These are phyloP conservation scores for Coelogynopora nodosa DNA, from an alignment of 2,888 invertebrate species.

Conservation along the genomic window DNA sequence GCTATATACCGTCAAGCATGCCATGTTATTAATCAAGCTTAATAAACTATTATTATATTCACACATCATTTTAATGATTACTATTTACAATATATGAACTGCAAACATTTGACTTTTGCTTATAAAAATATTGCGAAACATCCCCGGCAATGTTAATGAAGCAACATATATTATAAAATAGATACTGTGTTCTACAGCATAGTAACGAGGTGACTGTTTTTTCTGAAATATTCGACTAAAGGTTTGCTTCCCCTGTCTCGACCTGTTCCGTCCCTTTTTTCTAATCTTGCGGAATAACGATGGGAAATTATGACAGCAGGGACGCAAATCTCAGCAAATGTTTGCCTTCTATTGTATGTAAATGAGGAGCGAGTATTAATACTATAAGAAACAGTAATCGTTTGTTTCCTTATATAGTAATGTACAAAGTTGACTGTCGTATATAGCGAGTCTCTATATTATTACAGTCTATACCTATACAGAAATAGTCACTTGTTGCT, in stretches of 20 bases:
- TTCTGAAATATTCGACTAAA: neutral
- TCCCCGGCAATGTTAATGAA: neutral
- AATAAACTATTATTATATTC: no score
- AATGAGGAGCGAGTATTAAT: neutral
- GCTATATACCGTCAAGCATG: no score
- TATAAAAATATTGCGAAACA: no score
- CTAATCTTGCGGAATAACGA: neutral
- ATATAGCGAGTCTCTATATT: neutral
- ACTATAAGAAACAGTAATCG: no score
- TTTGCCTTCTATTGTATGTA: neutral
- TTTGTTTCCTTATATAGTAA: no score
- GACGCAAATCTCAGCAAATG: neutral
- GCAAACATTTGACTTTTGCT: no score
- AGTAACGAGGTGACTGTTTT: neutral
- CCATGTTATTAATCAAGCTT: no score
- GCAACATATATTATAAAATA: neutral
- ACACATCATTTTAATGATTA: no score
- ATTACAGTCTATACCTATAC: neutral
- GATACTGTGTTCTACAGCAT: neutral
- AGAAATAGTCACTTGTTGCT: neutral
- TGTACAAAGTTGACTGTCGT: no score
- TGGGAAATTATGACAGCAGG: neutral
- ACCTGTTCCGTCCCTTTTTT: neutral
- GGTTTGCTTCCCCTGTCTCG: neutral
- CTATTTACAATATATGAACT: neutral